A percentile compares a stretch with the other conserved stretches of the same genome.
phyloP scores from a whole-genome alignment of 2,113 vertebrate species.

The Odocoileus virginianus region DNA sequence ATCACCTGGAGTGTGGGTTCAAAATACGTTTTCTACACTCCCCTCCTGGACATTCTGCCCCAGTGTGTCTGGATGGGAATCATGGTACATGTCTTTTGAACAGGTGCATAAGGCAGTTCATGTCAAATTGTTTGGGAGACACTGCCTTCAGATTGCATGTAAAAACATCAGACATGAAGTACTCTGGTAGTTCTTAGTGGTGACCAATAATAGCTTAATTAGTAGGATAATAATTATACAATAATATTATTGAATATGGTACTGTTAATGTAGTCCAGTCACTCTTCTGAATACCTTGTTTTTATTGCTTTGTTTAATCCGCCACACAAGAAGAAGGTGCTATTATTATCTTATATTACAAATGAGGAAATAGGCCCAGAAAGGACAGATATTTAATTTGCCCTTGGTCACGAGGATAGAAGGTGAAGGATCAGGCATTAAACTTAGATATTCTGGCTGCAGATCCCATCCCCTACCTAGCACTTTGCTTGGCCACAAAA shows the following conservation, averaged over 20 bases:
- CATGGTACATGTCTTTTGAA: background rate
- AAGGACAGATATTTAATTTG: background rate
- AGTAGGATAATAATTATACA: background rate
- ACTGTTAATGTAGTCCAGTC: background rate
- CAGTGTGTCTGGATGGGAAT: background rate
- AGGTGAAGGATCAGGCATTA: background rate
- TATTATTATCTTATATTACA: background rate
- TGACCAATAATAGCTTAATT: background rate
- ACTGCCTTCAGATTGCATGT: background rate
- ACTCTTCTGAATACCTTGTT: background rate
- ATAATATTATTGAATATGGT: background rate
- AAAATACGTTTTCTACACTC: background rate
- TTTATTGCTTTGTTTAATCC: background rate
- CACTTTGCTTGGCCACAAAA: background rate
- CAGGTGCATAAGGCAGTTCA: background rate
- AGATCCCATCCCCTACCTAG: background rate
- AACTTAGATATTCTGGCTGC: background rate
- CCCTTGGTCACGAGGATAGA: background rate
- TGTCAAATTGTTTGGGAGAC: background rate
- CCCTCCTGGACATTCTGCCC: background rate
- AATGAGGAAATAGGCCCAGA: background rate
- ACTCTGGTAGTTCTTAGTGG: background rate
- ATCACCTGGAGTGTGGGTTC: background rate
- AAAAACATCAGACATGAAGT: background rate
- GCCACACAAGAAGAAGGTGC: background rate